Evolutionary conservation across 2,888 invertebrate species (phyloP).

Genomic region (Dyspetes luteomarginatus): DNA sequence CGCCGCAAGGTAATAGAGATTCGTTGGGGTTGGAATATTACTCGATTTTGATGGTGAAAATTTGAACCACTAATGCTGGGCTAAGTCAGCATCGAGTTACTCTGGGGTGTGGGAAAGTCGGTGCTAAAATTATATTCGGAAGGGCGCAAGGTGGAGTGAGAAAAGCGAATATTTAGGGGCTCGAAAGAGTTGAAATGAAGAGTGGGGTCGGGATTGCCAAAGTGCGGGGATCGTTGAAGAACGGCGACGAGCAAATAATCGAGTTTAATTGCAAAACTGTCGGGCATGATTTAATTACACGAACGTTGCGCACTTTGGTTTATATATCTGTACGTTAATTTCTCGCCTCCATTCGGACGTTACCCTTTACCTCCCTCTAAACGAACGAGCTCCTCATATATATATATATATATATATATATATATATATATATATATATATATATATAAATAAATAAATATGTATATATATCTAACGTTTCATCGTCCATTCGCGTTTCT

Average conservation of each 20-base stretch:
- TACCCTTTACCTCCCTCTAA: no score
- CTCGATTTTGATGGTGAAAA: slow-evolving; percentile 30
- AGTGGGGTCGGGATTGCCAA: slow-evolving; percentile 67
- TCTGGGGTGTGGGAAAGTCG: slow-evolving; percentile 50
- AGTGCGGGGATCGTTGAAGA: slow-evolving; percentile 68
- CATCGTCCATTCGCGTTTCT: no score
- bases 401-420: no score
- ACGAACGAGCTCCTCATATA: no score
- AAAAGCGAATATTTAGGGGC: slow-evolving; percentile 66
- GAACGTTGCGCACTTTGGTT: slow-evolving; percentile 71
- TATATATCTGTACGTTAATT: slow-evolving; percentile 57
- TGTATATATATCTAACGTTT: no score
- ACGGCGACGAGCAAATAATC: slow-evolving; percentile 83
- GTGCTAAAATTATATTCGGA: slow-evolving; percentile 65
- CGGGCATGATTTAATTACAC: slow-evolving; percentile 83
- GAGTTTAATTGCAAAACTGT: slow-evolving; percentile 84
- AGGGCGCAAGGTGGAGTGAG: slow-evolving; percentile 52
- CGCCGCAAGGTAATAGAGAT: no score
- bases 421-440: no score
- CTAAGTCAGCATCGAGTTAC: slow-evolving; percentile 41
- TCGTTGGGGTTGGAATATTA: slow-evolving; percentile 75
- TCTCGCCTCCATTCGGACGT: slow-evolving; percentile 32
- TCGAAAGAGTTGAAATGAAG: slow-evolving; percentile 81
- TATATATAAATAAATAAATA: no score
- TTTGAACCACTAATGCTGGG: slow-evolving; percentile 68